These are phyloP conservation scores for Vireo griseus DNA, from an alignment of 2,797 vertebrate species.

Conservation along the genomic window DNA sequence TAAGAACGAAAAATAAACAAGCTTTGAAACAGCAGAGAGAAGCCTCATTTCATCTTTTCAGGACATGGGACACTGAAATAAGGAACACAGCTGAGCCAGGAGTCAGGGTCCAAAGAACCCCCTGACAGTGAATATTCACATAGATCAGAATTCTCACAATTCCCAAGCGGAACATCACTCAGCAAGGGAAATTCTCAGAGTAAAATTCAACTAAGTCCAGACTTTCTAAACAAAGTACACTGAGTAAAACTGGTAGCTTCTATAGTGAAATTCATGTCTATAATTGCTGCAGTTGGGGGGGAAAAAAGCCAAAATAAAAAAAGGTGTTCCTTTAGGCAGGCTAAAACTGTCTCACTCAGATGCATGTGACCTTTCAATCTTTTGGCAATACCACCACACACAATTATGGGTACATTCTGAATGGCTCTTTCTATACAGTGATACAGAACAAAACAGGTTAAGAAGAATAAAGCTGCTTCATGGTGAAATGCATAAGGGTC, in stretches of 20 bases:
- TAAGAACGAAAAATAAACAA: too few relatives aligned
- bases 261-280: not conserved
- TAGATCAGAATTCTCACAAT: not conserved
- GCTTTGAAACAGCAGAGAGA: too few relatives aligned
- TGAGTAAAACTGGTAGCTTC: not conserved
- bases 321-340: not conserved
- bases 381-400: not conserved
- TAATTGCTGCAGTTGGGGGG: not conserved
- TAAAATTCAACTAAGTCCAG: not conserved
- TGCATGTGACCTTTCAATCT: not conserved
- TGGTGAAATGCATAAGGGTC: not conserved
- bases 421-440: not conserved
- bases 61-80: too few relatives aligned
- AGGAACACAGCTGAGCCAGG: too few relatives aligned
- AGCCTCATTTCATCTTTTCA: too few relatives aligned
- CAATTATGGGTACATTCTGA: not conserved
- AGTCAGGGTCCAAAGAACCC: too few relatives aligned
- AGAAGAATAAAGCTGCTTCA: not conserved
- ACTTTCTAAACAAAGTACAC: not conserved
- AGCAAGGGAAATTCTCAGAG: not conserved
- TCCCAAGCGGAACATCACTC: not conserved
- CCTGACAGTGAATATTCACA: not conserved
- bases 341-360: not conserved
- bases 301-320: fast-evolving
- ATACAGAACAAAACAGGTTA: not conserved